Conservation (phyloP, 2,797 vertebrate genomes). For the Gymnoscopelus braueri region DNA sequence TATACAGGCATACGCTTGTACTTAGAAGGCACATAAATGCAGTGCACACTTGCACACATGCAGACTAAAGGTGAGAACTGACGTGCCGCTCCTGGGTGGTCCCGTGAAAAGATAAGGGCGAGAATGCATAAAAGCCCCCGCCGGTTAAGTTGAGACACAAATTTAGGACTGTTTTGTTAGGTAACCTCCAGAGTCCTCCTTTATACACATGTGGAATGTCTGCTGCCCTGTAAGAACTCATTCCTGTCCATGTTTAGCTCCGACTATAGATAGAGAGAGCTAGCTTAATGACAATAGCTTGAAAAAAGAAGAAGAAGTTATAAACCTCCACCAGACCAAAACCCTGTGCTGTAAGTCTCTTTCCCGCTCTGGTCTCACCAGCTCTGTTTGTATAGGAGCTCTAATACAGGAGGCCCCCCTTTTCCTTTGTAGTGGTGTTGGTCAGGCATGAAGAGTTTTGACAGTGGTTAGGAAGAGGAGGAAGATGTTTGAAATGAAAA, state of each 20-base stretch:
- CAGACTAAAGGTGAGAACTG: constrained; percentile 68
- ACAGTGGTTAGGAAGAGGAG: constrained; percentile 54
- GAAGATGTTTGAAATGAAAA: constrained; percentile 70
- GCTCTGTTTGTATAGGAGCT: constrained; percentile 62
- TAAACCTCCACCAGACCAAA: constrained; percentile 37
- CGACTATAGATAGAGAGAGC: constrained; percentile 61
- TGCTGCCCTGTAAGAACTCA: constrained; percentile 28
- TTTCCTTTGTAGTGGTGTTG: constrained; percentile 46
- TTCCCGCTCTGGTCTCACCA: constrained; percentile 50
- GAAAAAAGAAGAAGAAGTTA: constrained; percentile 32
- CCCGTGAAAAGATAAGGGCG: constrained; percentile 67
- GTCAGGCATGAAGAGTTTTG: constrained; percentile 58
- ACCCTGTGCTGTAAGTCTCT: constrained; percentile 28
- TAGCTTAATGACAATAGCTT: constrained; percentile 67
- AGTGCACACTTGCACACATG: constrained; percentile 9
- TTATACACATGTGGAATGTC: constrained; percentile 57
- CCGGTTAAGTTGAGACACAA: constrained; percentile 47
- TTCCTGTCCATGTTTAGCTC: constrained; percentile 57
- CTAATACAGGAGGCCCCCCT: constrained; percentile 47
- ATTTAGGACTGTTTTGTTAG: constrained; percentile 57
- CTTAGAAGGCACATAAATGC: constrained; percentile 44
- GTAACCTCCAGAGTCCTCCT: constrained; percentile 38
- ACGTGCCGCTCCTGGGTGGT: constrained; percentile 78
- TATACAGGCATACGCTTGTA: background rate
- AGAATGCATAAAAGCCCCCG: constrained; percentile 54